These are phyloP conservation scores for Teinopalpus imperialis DNA, from an alignment of 2,888 invertebrate genomes.

Conservation along the genomic window DNA sequence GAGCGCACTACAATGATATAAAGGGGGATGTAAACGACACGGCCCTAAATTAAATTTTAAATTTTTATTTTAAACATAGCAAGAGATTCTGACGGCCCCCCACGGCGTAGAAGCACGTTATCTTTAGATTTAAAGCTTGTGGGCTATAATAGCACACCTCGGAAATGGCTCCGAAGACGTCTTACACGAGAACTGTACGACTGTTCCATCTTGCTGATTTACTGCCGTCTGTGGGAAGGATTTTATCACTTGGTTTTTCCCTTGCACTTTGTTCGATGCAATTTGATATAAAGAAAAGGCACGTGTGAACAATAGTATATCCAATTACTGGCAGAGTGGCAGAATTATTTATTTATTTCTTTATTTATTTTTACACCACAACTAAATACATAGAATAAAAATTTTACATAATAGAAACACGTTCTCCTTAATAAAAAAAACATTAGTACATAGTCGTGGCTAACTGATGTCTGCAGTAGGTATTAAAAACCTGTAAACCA, in stretches of 20 bases:
- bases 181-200: slow-evolving; percentile 17
- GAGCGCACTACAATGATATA: not conserved
- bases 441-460: too few species aligned
- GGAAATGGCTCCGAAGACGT: slow-evolving; percentile 36
- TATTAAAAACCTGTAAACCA: too few species aligned
- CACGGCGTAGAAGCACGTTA: slow-evolving; percentile 64
- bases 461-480: too few species aligned
- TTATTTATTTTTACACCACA: too few species aligned
- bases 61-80: slow-evolving; percentile 82
- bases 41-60: slow-evolving; percentile 68
- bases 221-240: slow-evolving; percentile 32
- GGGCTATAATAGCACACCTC: slow-evolving; percentile 53
- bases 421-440: too few species aligned
- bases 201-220: slow-evolving; percentile 45
- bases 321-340: too few species aligned
- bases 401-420: too few species aligned
- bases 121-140: slow-evolving; percentile 69
- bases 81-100: slow-evolving; percentile 77
- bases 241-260: slow-evolving; percentile 7
- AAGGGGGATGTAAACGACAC: slow-evolving; percentile 47
- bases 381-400: too few species aligned
- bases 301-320: too few species aligned
- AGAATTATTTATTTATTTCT: too few species aligned
- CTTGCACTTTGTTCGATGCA: not conserved
- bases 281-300: too few species aligned